phyloP scores from a whole-genome alignment of 2,113 vertebrate genomes.

The Microcebus murinus region DNA sequence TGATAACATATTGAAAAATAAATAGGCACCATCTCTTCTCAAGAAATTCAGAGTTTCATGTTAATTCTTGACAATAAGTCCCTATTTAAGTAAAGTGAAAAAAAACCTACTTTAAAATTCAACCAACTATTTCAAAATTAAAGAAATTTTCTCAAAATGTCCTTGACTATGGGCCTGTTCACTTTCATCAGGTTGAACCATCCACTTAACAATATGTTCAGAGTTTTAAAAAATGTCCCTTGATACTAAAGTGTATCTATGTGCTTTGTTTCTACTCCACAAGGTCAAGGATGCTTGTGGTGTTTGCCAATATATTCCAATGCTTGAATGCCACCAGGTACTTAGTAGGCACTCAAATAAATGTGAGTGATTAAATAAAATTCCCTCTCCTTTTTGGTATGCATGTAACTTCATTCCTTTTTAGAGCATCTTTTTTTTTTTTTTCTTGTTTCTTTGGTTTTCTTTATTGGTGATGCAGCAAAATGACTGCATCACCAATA shows the following conservation, averaged over 20 bases:
- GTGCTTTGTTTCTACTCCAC: background rate
- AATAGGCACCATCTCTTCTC: background rate
- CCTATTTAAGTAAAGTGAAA: background rate
- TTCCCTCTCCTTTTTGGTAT: background rate
- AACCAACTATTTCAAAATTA: background rate
- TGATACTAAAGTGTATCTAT: background rate
- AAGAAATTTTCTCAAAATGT: background rate
- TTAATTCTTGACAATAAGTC: no score
- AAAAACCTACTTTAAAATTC: background rate
- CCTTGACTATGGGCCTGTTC: background rate
- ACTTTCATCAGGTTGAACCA: background rate
- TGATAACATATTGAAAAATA: background rate
- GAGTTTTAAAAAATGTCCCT: background rate
- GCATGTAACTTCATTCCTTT: background rate
- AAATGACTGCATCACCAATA: no score
- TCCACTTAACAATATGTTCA: background rate
- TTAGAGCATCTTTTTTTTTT: no score
- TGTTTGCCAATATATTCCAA: background rate
- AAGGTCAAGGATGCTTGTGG: background rate
- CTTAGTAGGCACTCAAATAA: background rate
- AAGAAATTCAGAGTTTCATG: background rate
- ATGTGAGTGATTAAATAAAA: background rate
- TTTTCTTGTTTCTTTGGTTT: no score
- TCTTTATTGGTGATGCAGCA: background rate
- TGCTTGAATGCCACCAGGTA: background rate